Evolutionary conservation across 2,888 invertebrate genomes (phyloP).

Genomic region (Cartodere bifasciata): DNA sequence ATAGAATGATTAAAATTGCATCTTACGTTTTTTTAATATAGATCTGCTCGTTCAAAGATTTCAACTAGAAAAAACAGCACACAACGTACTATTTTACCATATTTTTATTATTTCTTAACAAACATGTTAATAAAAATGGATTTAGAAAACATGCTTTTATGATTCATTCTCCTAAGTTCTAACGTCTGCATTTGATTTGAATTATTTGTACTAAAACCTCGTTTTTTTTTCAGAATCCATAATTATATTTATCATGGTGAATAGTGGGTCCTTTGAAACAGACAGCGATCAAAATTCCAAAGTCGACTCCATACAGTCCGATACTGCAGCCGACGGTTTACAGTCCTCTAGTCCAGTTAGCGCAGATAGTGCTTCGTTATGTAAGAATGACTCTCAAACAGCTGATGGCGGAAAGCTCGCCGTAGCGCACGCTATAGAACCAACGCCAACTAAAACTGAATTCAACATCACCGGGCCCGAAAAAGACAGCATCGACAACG

Average conservation of each 20-base stretch:
- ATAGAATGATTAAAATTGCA: no score
- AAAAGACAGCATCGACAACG: conserved; percentile 16
- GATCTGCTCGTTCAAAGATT: no score
- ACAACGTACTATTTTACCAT: no score
- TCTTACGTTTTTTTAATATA: no score
- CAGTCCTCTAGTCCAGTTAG: conserved; percentile 21
- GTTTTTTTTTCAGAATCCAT: neutral
- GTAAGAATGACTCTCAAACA: conserved; percentile 22
- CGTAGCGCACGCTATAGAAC: conserved; percentile 21
- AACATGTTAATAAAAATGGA: no score
- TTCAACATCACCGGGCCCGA: conserved; percentile 18
- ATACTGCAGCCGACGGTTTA: conserved; percentile 17
- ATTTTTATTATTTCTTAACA: no score
- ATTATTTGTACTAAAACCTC: no score
- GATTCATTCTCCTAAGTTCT: no score
- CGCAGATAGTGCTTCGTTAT: conserved; percentile 18
- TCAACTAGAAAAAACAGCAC: conserved; percentile 1
- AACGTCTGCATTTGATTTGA: no score
- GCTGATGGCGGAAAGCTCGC: conserved; percentile 19
- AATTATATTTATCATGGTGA: conserved; percentile 26
- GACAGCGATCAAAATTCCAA: conserved; percentile 25
- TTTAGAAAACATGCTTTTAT: no score
- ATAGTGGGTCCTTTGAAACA: conserved; percentile 29
- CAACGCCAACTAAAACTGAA: conserved; percentile 23
- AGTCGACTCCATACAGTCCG: conserved; percentile 22